Evolutionary conservation across 2,113 vertebrate species (phyloP).

Genomic region (Zapus hudsonius): DNA sequence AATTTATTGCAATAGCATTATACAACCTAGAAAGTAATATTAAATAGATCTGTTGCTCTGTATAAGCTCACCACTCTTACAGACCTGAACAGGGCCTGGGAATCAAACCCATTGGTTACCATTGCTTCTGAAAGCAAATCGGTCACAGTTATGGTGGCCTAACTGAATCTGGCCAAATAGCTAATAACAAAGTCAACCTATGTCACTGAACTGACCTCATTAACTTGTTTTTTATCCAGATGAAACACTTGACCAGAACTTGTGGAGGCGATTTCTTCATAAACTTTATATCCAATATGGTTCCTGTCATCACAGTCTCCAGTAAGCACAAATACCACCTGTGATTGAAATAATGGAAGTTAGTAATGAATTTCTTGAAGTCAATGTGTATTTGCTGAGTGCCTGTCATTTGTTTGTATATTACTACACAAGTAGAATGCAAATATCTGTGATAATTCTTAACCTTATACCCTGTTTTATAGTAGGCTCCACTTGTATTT

Average conservation of each 20-base stretch:
- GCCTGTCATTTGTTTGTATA: background rate
- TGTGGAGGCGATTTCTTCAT: conserved; percentile 99
- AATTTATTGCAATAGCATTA: background rate
- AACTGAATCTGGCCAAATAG: background rate
- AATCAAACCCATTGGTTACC: background rate
- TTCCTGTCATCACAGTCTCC: conserved; percentile 97
- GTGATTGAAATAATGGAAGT: background rate
- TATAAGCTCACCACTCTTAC: background rate
- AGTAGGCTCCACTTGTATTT: background rate
- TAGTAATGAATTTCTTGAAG: background rate
- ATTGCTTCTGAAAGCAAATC: background rate
- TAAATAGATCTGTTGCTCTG: background rate
- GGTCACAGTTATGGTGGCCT: background rate
- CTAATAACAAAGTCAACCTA: background rate
- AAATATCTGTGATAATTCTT: background rate
- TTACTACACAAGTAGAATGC: background rate
- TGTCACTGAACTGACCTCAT: conserved; percentile 91
- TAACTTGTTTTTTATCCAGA: conserved; percentile 98
- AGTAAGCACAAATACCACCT: conserved; percentile 99
- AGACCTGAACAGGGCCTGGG: background rate
- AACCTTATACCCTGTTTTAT: background rate
- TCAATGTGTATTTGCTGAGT: background rate
- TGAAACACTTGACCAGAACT: conserved; percentile 99
- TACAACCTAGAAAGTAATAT: conserved; percentile 6
- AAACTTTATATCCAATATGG: conserved; percentile 96